Evolutionary conservation across 1,140 invertebrate genomes (phyloP).

Genomic region (Micrasema longulum): DNA sequence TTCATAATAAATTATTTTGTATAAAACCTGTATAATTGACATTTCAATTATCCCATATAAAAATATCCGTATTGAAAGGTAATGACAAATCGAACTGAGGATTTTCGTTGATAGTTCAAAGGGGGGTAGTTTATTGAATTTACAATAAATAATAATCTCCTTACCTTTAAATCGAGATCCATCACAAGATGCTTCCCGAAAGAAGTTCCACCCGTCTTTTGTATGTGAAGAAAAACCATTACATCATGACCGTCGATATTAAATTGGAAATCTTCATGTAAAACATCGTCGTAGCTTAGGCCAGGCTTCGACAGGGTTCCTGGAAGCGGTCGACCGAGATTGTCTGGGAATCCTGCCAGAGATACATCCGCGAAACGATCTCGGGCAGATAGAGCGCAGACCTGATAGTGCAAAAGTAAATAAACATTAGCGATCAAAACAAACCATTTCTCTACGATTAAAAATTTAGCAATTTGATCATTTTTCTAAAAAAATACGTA

Average conservation of each 20-base stretch:
- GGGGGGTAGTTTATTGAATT: no score
- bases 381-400: conserved; percentile 80
- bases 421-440: conserved; percentile 41
- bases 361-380: conserved; percentile 65
- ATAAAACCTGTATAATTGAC: no score
- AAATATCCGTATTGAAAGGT: no score
- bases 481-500: no score
- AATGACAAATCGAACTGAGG: no score
- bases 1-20: no score
- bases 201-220: conserved; percentile 91
- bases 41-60: no score
- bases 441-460: conserved; percentile 12
- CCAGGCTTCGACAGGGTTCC: conserved; percentile 68
- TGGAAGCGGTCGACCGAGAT: conserved; percentile 69
- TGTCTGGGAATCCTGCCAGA: conserved; percentile 68
- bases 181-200: conserved; percentile 95
- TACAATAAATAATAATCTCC: no score
- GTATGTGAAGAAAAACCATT: conserved; percentile 98
- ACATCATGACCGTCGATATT: conserved; percentile 94
- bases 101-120: no score
- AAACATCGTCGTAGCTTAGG: conserved; percentile 83
- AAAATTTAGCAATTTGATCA: no score
- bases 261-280: conserved; percentile 88
- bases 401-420: conserved; percentile 58
- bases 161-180: conserved; percentile 86